A percentile compares a stretch with the other conserved stretches of the same genome.
Evolutionary conservation across 2,797 vertebrate species (phyloP).

Genomic region (Ceyx erithaca): DNA sequence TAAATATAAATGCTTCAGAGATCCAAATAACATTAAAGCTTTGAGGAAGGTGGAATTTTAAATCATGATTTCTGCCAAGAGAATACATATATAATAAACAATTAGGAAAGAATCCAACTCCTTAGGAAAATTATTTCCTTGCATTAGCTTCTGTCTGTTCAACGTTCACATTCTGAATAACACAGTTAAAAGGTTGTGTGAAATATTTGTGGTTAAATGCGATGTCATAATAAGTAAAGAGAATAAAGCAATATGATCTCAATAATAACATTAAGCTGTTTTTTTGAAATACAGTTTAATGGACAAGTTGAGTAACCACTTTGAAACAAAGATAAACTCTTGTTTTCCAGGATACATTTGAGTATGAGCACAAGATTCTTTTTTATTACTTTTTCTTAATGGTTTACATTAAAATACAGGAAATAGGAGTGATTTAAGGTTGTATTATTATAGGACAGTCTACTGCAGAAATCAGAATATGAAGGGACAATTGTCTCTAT

Average conservation of each 20-base stretch:
- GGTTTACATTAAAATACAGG: conserved; percentile 16
- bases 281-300: conserved; percentile 39
- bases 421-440: conserved; percentile 48
- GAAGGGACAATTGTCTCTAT: conserved; percentile 43
- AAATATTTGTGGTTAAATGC: conserved; percentile 37
- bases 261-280: conserved; percentile 8
- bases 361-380: conserved; percentile 48
- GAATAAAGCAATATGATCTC: neutral
- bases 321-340: conserved; percentile 52
- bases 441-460: conserved; percentile 37
- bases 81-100: conserved; percentile 30
- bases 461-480: neutral
- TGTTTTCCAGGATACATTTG: conserved; percentile 19
- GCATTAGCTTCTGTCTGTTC: neutral
- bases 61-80: conserved; percentile 50
- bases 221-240: neutral
- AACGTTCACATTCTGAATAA: conserved; percentile 14
- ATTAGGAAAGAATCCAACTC: conserved; percentile 29
- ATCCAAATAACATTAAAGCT: conserved; percentile 37
- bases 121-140: conserved; percentile 44
- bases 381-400: conserved; percentile 16
- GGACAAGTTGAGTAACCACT: conserved; percentile 1
- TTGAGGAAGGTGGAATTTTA: conserved; percentile 45
- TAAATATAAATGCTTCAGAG: conserved; percentile 61
- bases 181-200: neutral